Evolutionary conservation across 2,113 vertebrate species (phyloP), one percentile per base, ranked within the genome.

Genomic region (Hippocampus comes): DNA sequence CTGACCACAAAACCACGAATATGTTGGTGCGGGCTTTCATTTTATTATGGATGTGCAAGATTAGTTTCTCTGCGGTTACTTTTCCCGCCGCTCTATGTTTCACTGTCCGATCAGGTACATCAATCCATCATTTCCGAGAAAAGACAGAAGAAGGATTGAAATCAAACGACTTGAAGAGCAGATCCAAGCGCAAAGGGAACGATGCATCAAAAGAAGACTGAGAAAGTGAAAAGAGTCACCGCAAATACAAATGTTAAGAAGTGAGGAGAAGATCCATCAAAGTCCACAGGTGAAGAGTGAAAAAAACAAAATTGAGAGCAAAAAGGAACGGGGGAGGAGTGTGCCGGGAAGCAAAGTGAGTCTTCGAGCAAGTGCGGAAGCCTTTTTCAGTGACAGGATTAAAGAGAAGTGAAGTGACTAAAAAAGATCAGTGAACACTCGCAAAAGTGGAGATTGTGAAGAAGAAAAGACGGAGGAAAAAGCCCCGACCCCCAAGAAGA

Each of bases 381-480:
- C n/a, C 9, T n/a, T 63, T 46, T 38, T 38, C 42, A 63, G 17
- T 41, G 59, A 56, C 21, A 42, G 57, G 73, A 43, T 11, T 67
- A 60, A 78, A 60, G 51, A 78, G 72, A 61, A 65, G 71, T 69
- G 42, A 41, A 49, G 17, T 5, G 4, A 4, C 17, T 49, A 17
- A 15, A 49, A 17, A 49, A 17, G 46, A 48, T 14, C 14, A 2
- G 78, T 46, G 49, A 51, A 7, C 20, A 78, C 25, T 76, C 75
- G 30, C 30, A 5, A 70, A 65, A 75, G 38, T 41, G 25, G 46
- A 78, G 68, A 10, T 56, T 15, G 69, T 70, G 79, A 67, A 46
- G 67, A 17, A 75, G 59, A 23, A 42, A 66, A 77, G 49, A 14
- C 55, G 23, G 69, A 67, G 69, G 25, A 43, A 81, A 72, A 51